Percentiles rank a stretch among this genome's conserved stretches.
Conservation (phyloP, 2,113 vertebrate genomes). For the Psilopsiagon aurifrons region DNA sequence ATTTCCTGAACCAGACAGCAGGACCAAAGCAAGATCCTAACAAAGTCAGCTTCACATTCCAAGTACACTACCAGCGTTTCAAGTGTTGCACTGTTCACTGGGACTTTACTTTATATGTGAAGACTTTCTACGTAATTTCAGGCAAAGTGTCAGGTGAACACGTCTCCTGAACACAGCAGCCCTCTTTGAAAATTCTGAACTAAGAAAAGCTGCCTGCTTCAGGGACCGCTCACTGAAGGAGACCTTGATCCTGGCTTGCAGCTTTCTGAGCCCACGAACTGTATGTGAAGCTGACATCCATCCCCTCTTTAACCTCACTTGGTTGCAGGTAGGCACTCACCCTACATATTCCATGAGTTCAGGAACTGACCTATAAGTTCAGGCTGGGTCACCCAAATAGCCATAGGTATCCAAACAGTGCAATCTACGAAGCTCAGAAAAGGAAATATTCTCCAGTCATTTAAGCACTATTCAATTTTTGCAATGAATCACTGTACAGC, state of each 20-base stretch:
- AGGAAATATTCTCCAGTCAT: not conserved
- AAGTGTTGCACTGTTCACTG: not conserved
- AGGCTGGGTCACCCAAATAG: not conserved
- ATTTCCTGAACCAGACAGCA: not conserved
- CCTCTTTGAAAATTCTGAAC: not conserved
- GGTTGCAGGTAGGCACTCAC: not conserved
- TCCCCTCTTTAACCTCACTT: not conserved
- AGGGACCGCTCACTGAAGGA: not conserved
- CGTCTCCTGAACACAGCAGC: not conserved
- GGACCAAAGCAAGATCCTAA: not conserved
- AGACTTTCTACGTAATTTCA: not conserved
- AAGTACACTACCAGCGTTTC: not conserved
- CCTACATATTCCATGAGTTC: not conserved
- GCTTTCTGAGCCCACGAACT: not conserved
- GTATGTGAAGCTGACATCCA: not conserved
- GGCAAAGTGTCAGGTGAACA: not conserved
- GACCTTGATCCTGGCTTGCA: not conserved
- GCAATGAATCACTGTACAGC: not conserved
- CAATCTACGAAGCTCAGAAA: not conserved
- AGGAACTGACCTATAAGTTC: not conserved
- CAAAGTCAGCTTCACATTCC: not conserved
- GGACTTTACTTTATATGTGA: not conserved
- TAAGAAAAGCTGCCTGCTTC: not conserved
- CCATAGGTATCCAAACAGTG: not conserved
- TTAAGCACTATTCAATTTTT: not conserved